Evolutionary conservation across 2,797 vertebrate genomes (phyloP).

Genomic region (Lacerta bilineata): DNA sequence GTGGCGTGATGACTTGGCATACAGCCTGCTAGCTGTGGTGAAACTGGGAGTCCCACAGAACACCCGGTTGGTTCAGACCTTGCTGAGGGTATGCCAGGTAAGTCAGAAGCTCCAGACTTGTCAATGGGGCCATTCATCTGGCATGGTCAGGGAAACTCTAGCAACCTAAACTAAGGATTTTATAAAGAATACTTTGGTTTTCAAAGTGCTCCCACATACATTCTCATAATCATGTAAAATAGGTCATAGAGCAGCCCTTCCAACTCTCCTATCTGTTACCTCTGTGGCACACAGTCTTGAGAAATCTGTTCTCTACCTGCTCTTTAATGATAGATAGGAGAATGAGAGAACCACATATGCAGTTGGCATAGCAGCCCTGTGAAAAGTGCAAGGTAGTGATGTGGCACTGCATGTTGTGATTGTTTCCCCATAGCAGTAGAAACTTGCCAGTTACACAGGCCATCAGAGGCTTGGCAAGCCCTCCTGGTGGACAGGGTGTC

Average conservation of each 20-base stretch:
- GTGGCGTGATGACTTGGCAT: slow-evolving; percentile 74
- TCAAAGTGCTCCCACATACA: no score
- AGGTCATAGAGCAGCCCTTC: not conserved
- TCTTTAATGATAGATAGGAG: not conserved
- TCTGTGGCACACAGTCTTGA: not conserved
- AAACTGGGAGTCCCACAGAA: slow-evolving; percentile 86
- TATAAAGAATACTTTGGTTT: no score
- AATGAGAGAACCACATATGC: not conserved
- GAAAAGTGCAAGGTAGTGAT: not conserved
- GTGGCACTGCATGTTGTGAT: not conserved
- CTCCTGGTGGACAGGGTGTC: not conserved
- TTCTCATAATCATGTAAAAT: no score
- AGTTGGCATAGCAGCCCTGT: not conserved
- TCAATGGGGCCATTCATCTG: not conserved
- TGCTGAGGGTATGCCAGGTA: slow-evolving; percentile 89
- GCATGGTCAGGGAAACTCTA: no score
- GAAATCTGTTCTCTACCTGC: not conserved
- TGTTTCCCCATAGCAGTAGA: not conserved
- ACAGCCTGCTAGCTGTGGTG: slow-evolving; percentile 83
- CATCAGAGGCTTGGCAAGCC: not conserved
- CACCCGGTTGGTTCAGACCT: slow-evolving; percentile 87
- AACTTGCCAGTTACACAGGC: not conserved
- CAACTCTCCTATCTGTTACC: no score
- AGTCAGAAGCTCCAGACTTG: slow-evolving; percentile 11
- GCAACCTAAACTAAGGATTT: no score